Base-by-base conservation (phyloP, 2,888 invertebrate genomes). In the Cantharis nigra region DNA sequence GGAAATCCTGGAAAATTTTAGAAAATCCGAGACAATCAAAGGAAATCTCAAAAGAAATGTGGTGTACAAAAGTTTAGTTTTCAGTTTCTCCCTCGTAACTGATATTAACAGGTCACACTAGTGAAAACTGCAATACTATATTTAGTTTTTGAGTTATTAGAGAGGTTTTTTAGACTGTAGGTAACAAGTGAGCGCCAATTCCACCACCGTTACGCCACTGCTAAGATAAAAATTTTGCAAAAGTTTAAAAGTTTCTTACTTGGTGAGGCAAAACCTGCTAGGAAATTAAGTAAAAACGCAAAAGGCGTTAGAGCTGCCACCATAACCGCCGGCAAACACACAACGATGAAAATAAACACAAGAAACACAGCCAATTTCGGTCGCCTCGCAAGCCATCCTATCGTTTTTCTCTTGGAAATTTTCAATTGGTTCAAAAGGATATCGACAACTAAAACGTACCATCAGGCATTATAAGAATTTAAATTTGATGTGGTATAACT, bases 351-450 rank as follows among this genome's bases (percentile, higher is more conserved):
- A 4, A 33, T n/a, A 23, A 72, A 70, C 23, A 76, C 49, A 13
- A 72, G 33, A 3, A 63, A 4, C 23, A 72, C 11, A 4, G 69
- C 63, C 23, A 69, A 14, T 14, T 26, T 33, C 5, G 76, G 76
- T 30, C 76, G 63, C 30, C 70, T 49, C 3, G 76, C 72, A 30
- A 71, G 70, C 76, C 76, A 76, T 76, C 72, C 63, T 69, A 76
- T 28, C n/a, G 20, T 16, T 49, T 69, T 72, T 14, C 23, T 72
- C 16, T 72, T 62, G 4, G 18, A 10, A 5, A 62, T 16, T 4
- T 64, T 18, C 5, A 65, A 23, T 30, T 64, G 18, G 9, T 72
- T 23, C 30, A 20, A 11, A 23, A 71, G 14, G n/a, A 7, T 26
- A 9, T 23, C 71, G 62, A 62, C 16, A 30, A 49, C 49, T 49